A percentile compares a stretch with the other conserved stretches of the same genome.
These are phyloP conservation scores for Aquatica leii DNA, from an alignment of 2,888 invertebrate genomes.

Conservation along the genomic window DNA sequence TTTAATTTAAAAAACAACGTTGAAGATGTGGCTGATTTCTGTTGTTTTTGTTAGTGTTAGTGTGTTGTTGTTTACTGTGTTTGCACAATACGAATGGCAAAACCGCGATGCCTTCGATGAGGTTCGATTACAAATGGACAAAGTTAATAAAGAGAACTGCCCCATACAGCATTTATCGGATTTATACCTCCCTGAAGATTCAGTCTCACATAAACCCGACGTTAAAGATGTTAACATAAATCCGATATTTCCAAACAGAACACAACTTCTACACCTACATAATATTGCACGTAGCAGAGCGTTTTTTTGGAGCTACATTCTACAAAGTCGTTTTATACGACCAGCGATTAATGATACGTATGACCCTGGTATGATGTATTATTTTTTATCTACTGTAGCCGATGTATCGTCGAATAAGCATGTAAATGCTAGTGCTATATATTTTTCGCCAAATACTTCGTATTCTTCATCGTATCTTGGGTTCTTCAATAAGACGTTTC, in stretches of 20 bases:
- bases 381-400: constrained; percentile 92
- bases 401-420: constrained; percentile 93
- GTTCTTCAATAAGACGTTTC: constrained; percentile 95
- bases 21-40: constrained; percentile 23
- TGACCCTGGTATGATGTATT: constrained; percentile 98
- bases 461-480: constrained; percentile 94
- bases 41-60: constrained; percentile 24
- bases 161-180: constrained; percentile 85
- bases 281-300: constrained; percentile 96
- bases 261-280: constrained; percentile 90
- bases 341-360: constrained; percentile 92
- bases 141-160: constrained; percentile 88
- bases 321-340: constrained; percentile 88
- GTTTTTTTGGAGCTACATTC: constrained; percentile 94
- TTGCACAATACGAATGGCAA: constrained; percentile 93
- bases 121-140: constrained; percentile 82
- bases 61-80: constrained; percentile 62
- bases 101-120: constrained; percentile 89
- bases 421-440: constrained; percentile 91
- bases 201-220: constrained; percentile 91
- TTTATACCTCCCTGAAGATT: constrained; percentile 81
- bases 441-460: constrained; percentile 93
- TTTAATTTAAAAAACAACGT: constrained; percentile 7
- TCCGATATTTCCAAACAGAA: constrained; percentile 93
- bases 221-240: constrained; percentile 94